Percentiles rank a stretch among this genome's conserved stretches.
These are phyloP conservation scores for Aphelenchoides avenae DNA, from an alignment of 1,140 invertebrate species.

Conservation along the genomic window DNA sequence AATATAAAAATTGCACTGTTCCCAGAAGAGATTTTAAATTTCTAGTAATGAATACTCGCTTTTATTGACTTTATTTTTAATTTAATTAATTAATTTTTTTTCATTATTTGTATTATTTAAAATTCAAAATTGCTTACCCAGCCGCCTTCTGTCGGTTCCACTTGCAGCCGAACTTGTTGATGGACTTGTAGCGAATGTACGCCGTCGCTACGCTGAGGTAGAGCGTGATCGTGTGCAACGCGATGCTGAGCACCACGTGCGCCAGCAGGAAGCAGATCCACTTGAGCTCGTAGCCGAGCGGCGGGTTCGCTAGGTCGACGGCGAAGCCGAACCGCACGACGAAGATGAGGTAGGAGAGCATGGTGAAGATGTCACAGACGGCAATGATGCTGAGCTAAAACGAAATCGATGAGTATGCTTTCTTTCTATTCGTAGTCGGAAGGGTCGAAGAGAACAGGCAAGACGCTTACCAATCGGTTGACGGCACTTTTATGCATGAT, in stretches of 20 bases:
- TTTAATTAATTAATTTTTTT: not conserved
- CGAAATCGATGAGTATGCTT: not conserved
- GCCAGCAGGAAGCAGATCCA: slow-evolving; percentile 43
- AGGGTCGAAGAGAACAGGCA: not conserved
- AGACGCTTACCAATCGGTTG: slow-evolving; percentile 37
- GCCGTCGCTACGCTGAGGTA: slow-evolving; percentile 45
- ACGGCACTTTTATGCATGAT: slow-evolving; percentile 49
- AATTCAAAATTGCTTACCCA: slow-evolving; percentile 28
- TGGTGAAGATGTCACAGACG: slow-evolving; percentile 47
- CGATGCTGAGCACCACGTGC: slow-evolving; percentile 44
- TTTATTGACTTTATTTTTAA: not conserved
- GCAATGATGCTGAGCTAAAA: slow-evolving; percentile 38
- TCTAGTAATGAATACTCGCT: no score
- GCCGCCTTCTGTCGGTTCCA: slow-evolving; percentile 47
- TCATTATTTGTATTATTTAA: slow-evolving; percentile 3
- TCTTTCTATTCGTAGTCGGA: slow-evolving; percentile 2
- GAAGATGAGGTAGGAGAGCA: slow-evolving; percentile 46
- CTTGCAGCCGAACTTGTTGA: slow-evolving; percentile 39
- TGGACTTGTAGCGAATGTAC: slow-evolving; percentile 48
- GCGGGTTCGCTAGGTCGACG: slow-evolving; percentile 36
- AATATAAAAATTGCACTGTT: no score
- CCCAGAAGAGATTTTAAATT: no score
- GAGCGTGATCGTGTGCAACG: slow-evolving; percentile 48
- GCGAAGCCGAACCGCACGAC: slow-evolving; percentile 44
- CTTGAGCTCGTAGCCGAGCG: slow-evolving; percentile 36